Evolutionary conservation across 2,888 invertebrate species (phyloP), one percentile per base, ranked within the genome.

Genomic region (Periphyllus acericola): DNA sequence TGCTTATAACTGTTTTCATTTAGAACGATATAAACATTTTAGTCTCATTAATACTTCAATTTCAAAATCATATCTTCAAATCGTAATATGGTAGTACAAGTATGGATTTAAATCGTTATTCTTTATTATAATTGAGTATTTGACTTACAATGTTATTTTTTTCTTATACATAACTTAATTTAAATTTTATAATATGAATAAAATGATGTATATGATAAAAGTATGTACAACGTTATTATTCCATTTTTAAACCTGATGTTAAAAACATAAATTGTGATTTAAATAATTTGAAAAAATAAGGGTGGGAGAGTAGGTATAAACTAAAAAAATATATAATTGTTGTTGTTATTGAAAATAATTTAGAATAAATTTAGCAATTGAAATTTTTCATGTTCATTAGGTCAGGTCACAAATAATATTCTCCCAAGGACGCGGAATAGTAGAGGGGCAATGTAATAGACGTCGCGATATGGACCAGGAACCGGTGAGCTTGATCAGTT

Each of bases 391-490:
- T 74, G 81, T 79, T 60, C 80, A 87, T 87, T 81, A 87, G 87
- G 87, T 87, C 87, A 81, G 87, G 60, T 87, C 87, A 81, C 87
- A 74, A 87, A 87, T 72, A 36, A 66, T 81, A 66, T 66, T 81
- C 75, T n/a, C 29, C 72, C 87, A 87, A 87, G 87, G 87, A 72
- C 87, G 87, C 80, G 36, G n/a, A 60, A 40, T 81, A 80, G 79
- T 55, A 71, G 87, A 81, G 87, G 87, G 81, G 79, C 72, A 83
- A 72, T 32, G 79, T 55, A 83, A 72, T 46, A 79, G 87, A 75
- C 87, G 81, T 81, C 81, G 81, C 40, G 87, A 87, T 87, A 87
- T 87, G 80, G 87, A 87, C 87, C 87, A 81, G 81, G 87, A 87
- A 87, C 87, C 80, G 80, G 80, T 60, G 80, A 87, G 87, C 80